Conservation (phyloP, 2,113 vertebrate species). For the Coreoperca whiteheadi region DNA sequence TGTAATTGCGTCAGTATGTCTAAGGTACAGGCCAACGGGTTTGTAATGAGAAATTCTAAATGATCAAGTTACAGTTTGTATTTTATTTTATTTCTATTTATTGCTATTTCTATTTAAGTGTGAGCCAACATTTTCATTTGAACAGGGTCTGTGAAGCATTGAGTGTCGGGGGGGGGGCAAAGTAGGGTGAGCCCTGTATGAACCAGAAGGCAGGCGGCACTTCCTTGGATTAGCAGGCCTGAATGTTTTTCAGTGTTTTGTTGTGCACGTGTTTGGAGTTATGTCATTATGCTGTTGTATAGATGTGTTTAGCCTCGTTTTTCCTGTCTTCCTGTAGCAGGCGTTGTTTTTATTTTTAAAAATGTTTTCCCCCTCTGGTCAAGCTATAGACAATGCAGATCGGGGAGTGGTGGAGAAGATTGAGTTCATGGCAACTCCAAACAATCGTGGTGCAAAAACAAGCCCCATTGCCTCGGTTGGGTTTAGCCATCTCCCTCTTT, state of each 20-base stretch:
- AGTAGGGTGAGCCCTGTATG: neutral
- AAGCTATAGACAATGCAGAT: conserved; percentile 11
- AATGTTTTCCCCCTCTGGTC: neutral
- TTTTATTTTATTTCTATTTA: neutral
- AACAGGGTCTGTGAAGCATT: neutral
- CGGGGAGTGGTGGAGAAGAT: conserved; percentile 33
- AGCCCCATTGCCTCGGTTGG: conserved; percentile 24
- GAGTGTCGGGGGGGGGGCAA: neutral
- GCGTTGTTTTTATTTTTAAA: neutral
- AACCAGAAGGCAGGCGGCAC: conserved; percentile 11
- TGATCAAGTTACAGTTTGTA: neutral
- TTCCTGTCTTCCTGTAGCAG: conserved; percentile 28
- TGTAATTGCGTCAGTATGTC: neutral
- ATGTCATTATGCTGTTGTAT: conserved; percentile 11
- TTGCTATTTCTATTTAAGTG: neutral
- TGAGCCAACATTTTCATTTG: neutral
- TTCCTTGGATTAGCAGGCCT: conserved; percentile 17
- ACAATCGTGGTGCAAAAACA: conserved; percentile 45
- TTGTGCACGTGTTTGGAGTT: conserved; percentile 31
- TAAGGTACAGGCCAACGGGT: neutral
- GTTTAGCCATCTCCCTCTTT: conserved; percentile 41
- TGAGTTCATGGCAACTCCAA: conserved; percentile 34
- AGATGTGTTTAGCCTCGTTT: conserved; percentile 36
- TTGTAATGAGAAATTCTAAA: neutral
- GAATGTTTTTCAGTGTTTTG: neutral